Conservation (phyloP, 2,888 invertebrate genomes). For the Dichetophora obliterata region DNA sequence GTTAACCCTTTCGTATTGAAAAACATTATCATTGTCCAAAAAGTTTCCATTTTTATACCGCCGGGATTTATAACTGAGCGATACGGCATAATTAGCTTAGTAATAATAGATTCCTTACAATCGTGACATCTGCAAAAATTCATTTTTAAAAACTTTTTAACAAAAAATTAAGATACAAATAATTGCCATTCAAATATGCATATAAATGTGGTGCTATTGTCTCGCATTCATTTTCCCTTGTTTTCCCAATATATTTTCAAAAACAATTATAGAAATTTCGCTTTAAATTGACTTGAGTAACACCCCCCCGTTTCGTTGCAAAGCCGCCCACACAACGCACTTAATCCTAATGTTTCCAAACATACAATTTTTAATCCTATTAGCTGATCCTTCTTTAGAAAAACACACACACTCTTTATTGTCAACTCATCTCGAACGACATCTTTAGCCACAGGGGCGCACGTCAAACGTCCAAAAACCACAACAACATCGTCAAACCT, state of each 20-base stretch:
- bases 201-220: too few species aligned
- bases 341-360: constrained; percentile 65
- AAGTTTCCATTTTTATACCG: too few species aligned
- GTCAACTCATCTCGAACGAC: constrained; percentile 37
- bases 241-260: not conserved
- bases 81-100: too few species aligned
- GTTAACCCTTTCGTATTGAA: too few species aligned
- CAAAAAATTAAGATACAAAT: too few species aligned
- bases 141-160: too few species aligned
- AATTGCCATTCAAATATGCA: too few species aligned
- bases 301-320: constrained; percentile 27
- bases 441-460: constrained; percentile 54
- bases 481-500: too few species aligned
- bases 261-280: not conserved
- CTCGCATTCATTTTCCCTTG: not conserved
- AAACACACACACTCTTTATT: constrained; percentile 42
- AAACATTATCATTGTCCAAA: too few species aligned
- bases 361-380: constrained; percentile 61
- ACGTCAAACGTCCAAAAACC: constrained; percentile 57
- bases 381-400: constrained; percentile 59
- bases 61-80: too few species aligned
- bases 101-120: too few species aligned
- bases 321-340: constrained; percentile 20
- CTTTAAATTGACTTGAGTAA: constrained; percentile 13
- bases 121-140: too few species aligned